A percentile compares a stretch with the other conserved stretches of the same genome.
These are phyloP conservation scores for Malurus cyaneus DNA, from an alignment of 2,113 vertebrate species.

Conservation along the genomic window DNA sequence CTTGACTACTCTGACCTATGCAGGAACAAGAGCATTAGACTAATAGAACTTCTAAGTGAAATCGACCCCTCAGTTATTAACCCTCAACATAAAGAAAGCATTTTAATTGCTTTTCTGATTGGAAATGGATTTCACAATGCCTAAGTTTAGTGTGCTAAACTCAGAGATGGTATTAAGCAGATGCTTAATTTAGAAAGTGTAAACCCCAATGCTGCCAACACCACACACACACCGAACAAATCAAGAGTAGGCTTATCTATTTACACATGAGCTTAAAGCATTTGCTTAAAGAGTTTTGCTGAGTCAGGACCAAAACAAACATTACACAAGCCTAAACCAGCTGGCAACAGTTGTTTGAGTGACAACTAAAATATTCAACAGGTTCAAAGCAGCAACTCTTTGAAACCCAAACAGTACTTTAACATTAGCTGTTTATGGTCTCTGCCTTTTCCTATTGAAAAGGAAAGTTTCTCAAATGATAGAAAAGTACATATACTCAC, in stretches of 20 bases:
- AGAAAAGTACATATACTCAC: constrained; percentile 75
- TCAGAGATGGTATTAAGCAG: neutral
- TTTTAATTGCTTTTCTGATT: neutral
- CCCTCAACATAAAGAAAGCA: neutral
- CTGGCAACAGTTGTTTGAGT: neutral
- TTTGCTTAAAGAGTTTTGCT: neutral
- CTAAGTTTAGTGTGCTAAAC: neutral
- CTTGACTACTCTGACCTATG: neutral
- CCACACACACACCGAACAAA: neutral
- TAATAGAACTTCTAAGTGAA: neutral
- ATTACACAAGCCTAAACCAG: neutral
- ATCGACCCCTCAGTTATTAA: neutral
- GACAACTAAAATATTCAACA: neutral
- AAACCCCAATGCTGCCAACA: neutral
- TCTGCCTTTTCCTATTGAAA: neutral
- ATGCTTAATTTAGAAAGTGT: neutral
- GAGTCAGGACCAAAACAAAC: neutral
- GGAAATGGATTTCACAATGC: neutral
- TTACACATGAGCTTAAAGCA: neutral
- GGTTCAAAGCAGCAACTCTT: neutral
- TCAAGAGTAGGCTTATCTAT: neutral
- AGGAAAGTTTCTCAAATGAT: neutral
- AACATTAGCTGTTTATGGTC: neutral
- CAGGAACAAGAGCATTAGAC: neutral
- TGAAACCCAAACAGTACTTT: neutral